Conservation (phyloP, 2,113 vertebrate species). For the Irena cyanogastra region DNA sequence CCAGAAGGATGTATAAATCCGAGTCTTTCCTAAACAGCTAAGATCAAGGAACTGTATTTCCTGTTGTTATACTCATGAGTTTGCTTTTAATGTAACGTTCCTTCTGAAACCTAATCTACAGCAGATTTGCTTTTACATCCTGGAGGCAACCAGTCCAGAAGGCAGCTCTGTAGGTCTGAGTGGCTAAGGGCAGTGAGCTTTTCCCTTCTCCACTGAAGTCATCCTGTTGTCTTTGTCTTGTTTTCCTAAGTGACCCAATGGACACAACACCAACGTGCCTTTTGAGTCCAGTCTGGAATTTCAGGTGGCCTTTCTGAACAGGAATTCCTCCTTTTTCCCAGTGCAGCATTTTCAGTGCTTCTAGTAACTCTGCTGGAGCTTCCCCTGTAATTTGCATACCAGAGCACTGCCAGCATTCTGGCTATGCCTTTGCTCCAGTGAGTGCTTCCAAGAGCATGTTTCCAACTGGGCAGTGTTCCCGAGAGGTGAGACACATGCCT, state of each 20-base stretch:
- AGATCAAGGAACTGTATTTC: background rate
- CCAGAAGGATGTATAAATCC: background rate
- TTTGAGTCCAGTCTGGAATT: background rate
- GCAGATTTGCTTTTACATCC: background rate
- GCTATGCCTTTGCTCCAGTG: background rate
- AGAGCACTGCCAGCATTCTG: background rate
- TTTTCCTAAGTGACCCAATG: background rate
- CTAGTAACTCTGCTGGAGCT: background rate
- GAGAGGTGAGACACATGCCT: background rate
- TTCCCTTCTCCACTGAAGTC: background rate
- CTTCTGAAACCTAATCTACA: background rate
- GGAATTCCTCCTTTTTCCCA: background rate
- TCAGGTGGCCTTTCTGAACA: background rate
- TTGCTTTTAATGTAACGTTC: background rate
- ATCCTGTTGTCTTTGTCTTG: background rate
- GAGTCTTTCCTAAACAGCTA: background rate
- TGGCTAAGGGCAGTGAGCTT: background rate
- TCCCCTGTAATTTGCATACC: background rate
- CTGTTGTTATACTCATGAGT: background rate
- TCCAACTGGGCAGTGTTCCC: background rate
- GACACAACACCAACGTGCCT: background rate
- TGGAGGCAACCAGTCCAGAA: background rate
- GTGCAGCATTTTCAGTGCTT: background rate
- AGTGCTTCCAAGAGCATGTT: background rate
- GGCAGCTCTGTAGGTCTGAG: background rate